phyloP scores from a whole-genome alignment of 2,113 vertebrate species.

The Ranitomeya imitator region DNA sequence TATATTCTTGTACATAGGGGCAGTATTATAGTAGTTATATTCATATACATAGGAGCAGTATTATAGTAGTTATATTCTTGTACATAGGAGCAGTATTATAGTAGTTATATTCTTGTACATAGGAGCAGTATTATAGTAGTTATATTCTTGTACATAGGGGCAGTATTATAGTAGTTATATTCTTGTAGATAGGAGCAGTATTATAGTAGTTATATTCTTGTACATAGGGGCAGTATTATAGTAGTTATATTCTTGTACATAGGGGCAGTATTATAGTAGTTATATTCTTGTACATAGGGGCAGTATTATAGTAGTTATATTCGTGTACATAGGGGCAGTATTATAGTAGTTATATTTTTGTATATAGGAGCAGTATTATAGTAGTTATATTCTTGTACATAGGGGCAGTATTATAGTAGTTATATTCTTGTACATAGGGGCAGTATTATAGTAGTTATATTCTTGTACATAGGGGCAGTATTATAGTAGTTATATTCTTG shows the following conservation, averaged over 20 bases:
- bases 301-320: conserved; percentile 1
- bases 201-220: neutral
- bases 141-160: conserved; percentile 1
- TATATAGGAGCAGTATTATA: neutral
- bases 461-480: neutral
- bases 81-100: conserved; percentile 1
- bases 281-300: neutral
- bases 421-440: neutral
- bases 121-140: neutral
- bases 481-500: neutral
- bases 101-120: neutral
- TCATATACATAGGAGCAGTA: neutral
- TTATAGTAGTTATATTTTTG: neutral
- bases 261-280: neutral
- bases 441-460: conserved; percentile 10
- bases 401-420: neutral
- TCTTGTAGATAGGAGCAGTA: neutral
- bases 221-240: neutral
- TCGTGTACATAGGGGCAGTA: neutral
- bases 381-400: neutral
- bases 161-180: conserved; percentile 9
- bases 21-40: conserved; percentile 3
- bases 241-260: neutral
- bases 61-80: neutral
- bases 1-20: neutral